Conservation (phyloP, 2,113 vertebrate species). For the Falcunculus frontatus region DNA sequence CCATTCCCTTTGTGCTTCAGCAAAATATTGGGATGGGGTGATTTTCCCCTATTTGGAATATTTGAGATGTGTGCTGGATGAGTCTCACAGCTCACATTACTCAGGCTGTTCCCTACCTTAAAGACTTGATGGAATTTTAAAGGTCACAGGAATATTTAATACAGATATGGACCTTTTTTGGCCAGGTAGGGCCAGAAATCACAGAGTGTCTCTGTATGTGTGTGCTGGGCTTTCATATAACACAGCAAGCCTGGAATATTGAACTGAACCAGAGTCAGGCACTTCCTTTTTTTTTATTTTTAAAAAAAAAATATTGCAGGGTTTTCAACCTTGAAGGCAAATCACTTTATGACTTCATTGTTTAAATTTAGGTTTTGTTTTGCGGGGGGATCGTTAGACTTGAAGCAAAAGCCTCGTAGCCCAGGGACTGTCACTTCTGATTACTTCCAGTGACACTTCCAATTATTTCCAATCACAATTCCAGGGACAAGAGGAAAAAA, state of each 20-base stretch:
- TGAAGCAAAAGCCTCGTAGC: conserved; percentile 66
- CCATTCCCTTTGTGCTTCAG: background rate
- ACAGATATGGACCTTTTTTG: background rate
- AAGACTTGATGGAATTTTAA: background rate
- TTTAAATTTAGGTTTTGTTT: conserved; percentile 76
- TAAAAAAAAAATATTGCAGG: conserved; percentile 3
- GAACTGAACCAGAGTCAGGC: background rate
- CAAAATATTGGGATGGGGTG: background rate
- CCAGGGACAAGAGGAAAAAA: conserved; percentile 50
- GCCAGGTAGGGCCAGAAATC: background rate
- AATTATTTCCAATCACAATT: conserved; percentile 78
- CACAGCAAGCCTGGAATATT: background rate
- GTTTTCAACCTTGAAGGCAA: conserved; percentile 64
- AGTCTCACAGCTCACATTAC: background rate
- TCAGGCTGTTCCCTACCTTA: background rate
- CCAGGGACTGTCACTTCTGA: conserved; percentile 74
- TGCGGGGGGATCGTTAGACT: conserved; percentile 60
- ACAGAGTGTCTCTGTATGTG: background rate
- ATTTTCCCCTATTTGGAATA: background rate
- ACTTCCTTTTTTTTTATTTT: background rate
- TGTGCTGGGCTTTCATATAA: background rate
- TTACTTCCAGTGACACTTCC: conserved; percentile 79
- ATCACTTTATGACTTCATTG: conserved; percentile 72
- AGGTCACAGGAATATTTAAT: background rate
- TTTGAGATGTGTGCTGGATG: background rate